Evolutionary conservation across 2,888 invertebrate genomes (phyloP).

Genomic region (Scaptomyza tumidula): DNA sequence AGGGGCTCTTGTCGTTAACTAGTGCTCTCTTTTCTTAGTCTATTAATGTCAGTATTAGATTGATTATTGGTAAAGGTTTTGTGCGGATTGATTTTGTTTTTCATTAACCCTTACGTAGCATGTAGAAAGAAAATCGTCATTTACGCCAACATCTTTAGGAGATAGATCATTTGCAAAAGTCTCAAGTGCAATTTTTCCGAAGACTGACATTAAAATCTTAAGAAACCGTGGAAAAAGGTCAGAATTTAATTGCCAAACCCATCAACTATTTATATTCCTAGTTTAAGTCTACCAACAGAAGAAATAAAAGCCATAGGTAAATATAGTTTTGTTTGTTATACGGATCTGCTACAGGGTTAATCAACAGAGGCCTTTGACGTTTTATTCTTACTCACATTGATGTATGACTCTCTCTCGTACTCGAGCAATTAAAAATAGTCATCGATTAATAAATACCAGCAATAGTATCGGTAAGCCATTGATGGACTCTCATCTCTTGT

Average conservation of each 20-base stretch:
- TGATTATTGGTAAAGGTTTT: neutral
- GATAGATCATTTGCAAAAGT: no score
- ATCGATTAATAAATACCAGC: slow-evolving; percentile 3
- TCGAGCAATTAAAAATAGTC: neutral
- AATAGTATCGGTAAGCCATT: neutral
- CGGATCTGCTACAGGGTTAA: no score
- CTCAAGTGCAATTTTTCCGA: neutral
- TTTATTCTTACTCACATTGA: neutral
- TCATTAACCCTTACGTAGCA: no score
- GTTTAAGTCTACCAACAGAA: no score
- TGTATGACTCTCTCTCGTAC: no score
- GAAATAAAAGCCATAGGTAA: no score
- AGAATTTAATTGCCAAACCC: neutral
- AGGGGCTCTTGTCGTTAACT: neutral
- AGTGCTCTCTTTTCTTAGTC: neutral
- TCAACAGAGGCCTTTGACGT: no score
- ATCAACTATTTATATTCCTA: neutral
- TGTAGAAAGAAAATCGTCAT: no score
- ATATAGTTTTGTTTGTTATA: no score
- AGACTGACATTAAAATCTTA: neutral
- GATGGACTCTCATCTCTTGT: slow-evolving; percentile 1
- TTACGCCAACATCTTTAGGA: no score
- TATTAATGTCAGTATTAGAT: neutral
- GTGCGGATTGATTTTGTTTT: no score
- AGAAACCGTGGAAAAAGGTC: neutral